These are phyloP conservation scores for Syndactyla subalaris DNA, from an alignment of 2,797 vertebrate genomes.

Conservation along the genomic window DNA sequence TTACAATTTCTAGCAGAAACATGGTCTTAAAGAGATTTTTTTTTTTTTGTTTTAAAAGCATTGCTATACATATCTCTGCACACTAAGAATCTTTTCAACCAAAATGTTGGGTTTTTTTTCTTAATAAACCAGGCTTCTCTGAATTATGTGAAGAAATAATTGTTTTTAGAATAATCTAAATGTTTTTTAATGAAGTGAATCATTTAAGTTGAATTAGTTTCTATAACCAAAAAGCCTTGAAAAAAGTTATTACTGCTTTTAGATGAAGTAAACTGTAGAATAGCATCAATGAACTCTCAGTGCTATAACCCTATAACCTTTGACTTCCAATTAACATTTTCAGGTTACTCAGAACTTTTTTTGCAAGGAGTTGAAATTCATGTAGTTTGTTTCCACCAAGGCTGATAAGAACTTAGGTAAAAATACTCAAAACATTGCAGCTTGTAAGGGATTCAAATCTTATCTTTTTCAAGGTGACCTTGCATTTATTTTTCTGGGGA, in stretches of 20 bases:
- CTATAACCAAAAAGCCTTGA: background rate
- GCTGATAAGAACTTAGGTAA: accelerated
- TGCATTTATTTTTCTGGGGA: background rate
- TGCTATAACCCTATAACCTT: background rate
- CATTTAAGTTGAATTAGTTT: background rate
- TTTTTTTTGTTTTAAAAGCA: background rate
- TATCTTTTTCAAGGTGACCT: background rate
- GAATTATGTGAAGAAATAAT: background rate
- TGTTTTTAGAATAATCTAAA: background rate
- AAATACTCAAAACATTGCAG: background rate
- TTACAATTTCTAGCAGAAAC: background rate
- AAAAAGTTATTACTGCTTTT: background rate
- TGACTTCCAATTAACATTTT: background rate
- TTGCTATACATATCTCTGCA: background rate
- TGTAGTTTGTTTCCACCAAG: background rate
- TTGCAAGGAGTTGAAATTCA: background rate
- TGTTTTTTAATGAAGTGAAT: background rate
- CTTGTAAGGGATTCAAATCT: background rate
- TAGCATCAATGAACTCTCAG: background rate
- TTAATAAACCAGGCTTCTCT: background rate
- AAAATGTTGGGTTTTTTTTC: background rate
- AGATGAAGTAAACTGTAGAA: background rate
- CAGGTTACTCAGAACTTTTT: background rate
- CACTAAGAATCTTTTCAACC: background rate
- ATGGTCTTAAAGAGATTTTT: background rate